A percentile compares a stretch with the other conserved stretches of the same genome.
Evolutionary conservation across 2,113 vertebrate species (phyloP).

Genomic region (Equus przewalskii): DNA sequence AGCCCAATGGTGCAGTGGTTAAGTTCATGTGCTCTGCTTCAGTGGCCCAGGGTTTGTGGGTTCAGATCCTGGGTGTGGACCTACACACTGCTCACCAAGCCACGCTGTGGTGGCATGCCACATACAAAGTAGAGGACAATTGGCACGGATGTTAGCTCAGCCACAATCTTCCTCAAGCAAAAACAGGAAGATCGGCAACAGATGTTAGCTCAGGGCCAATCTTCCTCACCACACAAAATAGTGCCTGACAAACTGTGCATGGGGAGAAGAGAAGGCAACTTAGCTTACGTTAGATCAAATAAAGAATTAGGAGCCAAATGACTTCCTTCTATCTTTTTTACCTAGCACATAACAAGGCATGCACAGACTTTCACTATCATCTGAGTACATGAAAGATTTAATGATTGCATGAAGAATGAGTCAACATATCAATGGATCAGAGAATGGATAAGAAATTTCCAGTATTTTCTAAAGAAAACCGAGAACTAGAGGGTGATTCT

Average conservation of each 20-base stretch:
- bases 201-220: too few relatives aligned
- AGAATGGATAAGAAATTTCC: not conserved
- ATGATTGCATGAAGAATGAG: not conserved
- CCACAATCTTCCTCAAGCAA: too few relatives aligned
- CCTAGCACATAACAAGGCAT: not conserved
- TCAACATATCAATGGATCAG: not conserved
- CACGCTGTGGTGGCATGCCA: too few relatives aligned
- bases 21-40: too few relatives aligned
- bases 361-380: not conserved
- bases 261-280: constrained; percentile 8
- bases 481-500: not conserved
- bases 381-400: not conserved
- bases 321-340: not conserved
- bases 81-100: too few relatives aligned
- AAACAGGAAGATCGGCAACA: too few relatives aligned
- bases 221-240: not conserved
- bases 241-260: not conserved
- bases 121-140: too few relatives aligned
- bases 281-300: constrained; percentile 2
- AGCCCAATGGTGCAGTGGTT: too few relatives aligned
- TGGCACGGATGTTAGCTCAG: too few relatives aligned
- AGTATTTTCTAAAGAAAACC: not conserved
- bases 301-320: not conserved
- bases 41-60: too few relatives aligned
- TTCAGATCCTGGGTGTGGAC: too few relatives aligned